phyloP scores from a whole-genome alignment of 2,113 vertebrate species.

The Nansenia antarctica region DNA sequence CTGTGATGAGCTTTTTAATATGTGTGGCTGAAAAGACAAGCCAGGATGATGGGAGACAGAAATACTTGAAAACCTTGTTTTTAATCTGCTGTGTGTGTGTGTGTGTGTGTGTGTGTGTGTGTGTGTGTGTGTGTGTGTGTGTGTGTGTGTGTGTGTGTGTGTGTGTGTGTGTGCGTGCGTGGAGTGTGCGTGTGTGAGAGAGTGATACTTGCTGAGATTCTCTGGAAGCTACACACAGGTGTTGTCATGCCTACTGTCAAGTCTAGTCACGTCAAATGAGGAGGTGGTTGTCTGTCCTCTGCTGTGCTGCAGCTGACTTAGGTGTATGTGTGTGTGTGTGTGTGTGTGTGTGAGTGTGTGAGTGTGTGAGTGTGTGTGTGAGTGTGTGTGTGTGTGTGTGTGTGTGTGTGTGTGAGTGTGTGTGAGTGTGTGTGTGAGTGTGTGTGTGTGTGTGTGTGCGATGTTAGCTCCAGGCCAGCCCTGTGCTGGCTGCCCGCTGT shows the following conservation, averaged over 20 bases:
- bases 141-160: neutral
- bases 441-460: too few species aligned
- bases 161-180: neutral
- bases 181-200: neutral
- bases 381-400: too few species aligned
- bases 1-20: neutral
- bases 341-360: too few species aligned
- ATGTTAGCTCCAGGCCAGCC: too few species aligned
- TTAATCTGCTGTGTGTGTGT: neutral
- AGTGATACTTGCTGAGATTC: slow-evolving; percentile 12
- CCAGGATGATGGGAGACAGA: neutral
- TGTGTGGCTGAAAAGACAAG: neutral
- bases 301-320: too few species aligned
- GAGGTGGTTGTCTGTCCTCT: slow-evolving; percentile 32
- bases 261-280: slow-evolving; percentile 54
- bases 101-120: neutral
- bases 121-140: neutral
- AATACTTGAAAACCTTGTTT: neutral
- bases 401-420: too few species aligned
- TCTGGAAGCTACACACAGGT: slow-evolving; percentile 25
- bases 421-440: too few species aligned
- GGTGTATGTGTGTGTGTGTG: slow-evolving; percentile 1
- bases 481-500: too few species aligned
- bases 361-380: too few species aligned
- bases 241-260: slow-evolving; percentile 52